Base-by-base conservation (phyloP, 2,113 vertebrate genomes). In the Tragulus kanchil region DNA sequence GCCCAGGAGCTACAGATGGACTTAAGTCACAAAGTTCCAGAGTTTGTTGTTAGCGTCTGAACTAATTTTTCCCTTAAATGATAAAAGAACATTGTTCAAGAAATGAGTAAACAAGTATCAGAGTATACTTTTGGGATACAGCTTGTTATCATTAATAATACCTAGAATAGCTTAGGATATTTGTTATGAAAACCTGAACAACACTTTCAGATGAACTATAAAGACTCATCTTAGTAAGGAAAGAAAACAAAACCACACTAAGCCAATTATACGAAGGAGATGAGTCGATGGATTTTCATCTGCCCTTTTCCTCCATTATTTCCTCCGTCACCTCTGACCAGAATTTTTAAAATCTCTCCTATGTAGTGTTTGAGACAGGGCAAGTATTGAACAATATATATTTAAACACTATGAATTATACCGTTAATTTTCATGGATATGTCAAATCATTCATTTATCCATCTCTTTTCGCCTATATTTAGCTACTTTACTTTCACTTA, bases 401-500 rank as follows among this genome's bases (percentile, higher is more conserved):
- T 77, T 73, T 59, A 59, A 48, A 89, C 16, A 81, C 73, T 85
- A 89, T 48, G 69, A 93, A 75, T n/a, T 86, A 90, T 58, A 61
- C 2, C 61, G 59, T 50, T 56, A 85, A 52, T 90, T 84, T 84
- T 78, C n/a, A 94, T 64, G n/a, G 8, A 83, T 12, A 83, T n/a
- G 14, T 61, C 31, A 71, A n/a, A 59, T 84, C 42, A 83, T 10
- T 54, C 48, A 83, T 28, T 69, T 89, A 52, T n/a, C 48, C 77
- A 7, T 79, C 26, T 94, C 61, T 58, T 48, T 54, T 28, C 14
- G 78, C 11, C n/a, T 61, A 19, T 52, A 77, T 62, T 78, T 75
- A 88, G 25, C 25, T 61, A 88, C 77, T 82, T 84, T 87, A 89
- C 21, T 94, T 92, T 92, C 50, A 83, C 8, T 94, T 81, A 90